Percentiles rank a stretch among this genome's conserved stretches.
Conservation (phyloP, 2,113 vertebrate genomes). For the Carollia perspicillata region DNA sequence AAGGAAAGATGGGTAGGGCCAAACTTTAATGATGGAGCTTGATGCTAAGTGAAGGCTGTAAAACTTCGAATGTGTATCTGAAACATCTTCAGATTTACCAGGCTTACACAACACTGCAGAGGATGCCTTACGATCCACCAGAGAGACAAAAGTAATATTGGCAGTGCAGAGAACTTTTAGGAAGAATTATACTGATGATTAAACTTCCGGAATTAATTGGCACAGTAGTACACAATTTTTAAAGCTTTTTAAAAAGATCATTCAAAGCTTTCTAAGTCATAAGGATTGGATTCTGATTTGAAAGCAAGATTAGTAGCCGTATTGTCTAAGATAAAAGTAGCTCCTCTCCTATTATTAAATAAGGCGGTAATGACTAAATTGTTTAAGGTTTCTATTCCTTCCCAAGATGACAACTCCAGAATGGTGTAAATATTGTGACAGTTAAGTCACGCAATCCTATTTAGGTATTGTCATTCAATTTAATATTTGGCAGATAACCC, state of each 20-base stretch:
- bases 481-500: background rate
- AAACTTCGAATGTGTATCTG: background rate
- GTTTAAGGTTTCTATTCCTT: background rate
- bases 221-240: background rate
- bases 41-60: background rate
- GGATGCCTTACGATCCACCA: background rate
- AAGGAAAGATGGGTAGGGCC: background rate
- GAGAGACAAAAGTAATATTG: background rate
- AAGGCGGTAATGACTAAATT: background rate
- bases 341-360: background rate
- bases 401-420: background rate
- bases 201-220: background rate
- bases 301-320: background rate
- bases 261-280: background rate
- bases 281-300: background rate
- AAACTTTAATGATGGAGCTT: background rate
- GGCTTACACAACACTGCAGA: background rate
- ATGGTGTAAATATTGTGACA: constrained; percentile 12
- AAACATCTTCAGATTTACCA: background rate
- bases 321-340: background rate
- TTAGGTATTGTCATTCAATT: background rate
- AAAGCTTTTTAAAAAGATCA: background rate
- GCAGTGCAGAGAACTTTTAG: background rate
- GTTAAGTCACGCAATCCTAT: background rate
- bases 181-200: background rate